Percentiles rank a stretch among this genome's conserved stretches.
Conservation (phyloP, 2,113 vertebrate species). For the Caloenas nicobarica region DNA sequence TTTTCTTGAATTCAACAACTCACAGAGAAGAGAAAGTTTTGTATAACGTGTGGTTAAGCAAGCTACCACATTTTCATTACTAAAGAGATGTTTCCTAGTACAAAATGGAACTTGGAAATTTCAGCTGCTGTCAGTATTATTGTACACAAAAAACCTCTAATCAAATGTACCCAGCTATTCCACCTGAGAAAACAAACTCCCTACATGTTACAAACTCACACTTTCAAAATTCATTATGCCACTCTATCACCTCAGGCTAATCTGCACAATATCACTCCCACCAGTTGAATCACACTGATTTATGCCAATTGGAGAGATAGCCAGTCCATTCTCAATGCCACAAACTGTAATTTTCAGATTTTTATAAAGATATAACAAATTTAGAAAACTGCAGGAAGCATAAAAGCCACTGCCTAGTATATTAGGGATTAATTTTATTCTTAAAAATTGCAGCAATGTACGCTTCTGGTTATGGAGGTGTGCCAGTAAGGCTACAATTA, state of each 20-base stretch:
- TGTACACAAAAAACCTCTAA: background rate
- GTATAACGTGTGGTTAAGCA: background rate
- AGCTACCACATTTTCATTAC: background rate
- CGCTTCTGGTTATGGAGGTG: conserved; percentile 27
- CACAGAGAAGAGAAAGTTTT: background rate
- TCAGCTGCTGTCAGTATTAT: background rate
- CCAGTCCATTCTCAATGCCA: background rate
- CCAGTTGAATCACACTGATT: background rate
- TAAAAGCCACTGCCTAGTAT: background rate
- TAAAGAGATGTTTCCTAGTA: background rate
- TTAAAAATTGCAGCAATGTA: conserved; percentile 22
- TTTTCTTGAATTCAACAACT: background rate
- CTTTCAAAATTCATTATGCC: background rate
- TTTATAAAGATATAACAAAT: background rate
- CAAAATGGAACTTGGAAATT: background rate
- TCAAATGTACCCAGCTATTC: background rate
- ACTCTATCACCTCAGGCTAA: conserved; percentile 5
- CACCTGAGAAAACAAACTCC: background rate
- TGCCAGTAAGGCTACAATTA: conserved; percentile 45
- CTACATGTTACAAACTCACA: background rate
- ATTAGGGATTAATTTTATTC: background rate
- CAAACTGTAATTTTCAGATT: background rate
- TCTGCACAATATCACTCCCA: background rate
- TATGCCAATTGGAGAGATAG: background rate
- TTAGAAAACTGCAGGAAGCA: background rate